Percentiles rank a stretch among this genome's conserved stretches.
These are phyloP conservation scores for Pocillopora verrucosa DNA, from an alignment of 64 coral and sea anemone species.

Conservation along the genomic window DNA sequence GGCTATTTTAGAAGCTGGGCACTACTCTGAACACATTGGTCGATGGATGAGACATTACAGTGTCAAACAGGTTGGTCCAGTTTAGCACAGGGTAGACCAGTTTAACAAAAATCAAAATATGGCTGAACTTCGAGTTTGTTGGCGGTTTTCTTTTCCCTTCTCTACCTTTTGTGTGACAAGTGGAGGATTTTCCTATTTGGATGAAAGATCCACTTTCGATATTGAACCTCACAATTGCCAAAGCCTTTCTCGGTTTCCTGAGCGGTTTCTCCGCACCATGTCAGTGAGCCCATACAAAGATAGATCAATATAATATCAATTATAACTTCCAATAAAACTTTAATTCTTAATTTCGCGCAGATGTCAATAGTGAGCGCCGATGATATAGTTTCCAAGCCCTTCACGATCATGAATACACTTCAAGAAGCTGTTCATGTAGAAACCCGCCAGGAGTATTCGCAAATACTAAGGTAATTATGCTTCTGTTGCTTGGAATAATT, in stretches of 20 bases:
- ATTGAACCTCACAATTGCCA: too few species aligned
- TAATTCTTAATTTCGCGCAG: background rate
- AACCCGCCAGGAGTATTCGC: slow-evolving; percentile 34
- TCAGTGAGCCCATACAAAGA: too few species aligned
- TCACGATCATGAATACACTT: slow-evolving; percentile 60
- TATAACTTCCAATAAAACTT: background rate
- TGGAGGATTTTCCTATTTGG: too few species aligned
- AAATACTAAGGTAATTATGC: slow-evolving; percentile 27
- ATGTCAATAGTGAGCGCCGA: slow-evolving; percentile 60
- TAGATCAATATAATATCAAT: too few species aligned
- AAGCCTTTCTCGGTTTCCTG: too few species aligned
- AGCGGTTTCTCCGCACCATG: too few species aligned
- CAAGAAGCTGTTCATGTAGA: slow-evolving; percentile 53
- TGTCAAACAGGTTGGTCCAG: slow-evolving; percentile 56
- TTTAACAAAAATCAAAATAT: too few species aligned
- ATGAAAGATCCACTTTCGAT: too few species aligned
- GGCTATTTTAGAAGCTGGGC: slow-evolving; percentile 73
- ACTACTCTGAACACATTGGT: slow-evolving; percentile 88
- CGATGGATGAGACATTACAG: slow-evolving; percentile 94
- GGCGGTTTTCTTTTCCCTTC: too few species aligned
- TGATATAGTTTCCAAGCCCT: slow-evolving; percentile 48
- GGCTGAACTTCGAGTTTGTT: too few species aligned
- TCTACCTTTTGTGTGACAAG: background rate
- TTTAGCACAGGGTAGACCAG: too few species aligned
- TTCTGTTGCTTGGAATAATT: background rate